A percentile compares a stretch with the other conserved stretches of the same genome.
These are phyloP conservation scores for Thomomys bottae DNA, from an alignment of 2,113 vertebrate species.

Conservation along the genomic window DNA sequence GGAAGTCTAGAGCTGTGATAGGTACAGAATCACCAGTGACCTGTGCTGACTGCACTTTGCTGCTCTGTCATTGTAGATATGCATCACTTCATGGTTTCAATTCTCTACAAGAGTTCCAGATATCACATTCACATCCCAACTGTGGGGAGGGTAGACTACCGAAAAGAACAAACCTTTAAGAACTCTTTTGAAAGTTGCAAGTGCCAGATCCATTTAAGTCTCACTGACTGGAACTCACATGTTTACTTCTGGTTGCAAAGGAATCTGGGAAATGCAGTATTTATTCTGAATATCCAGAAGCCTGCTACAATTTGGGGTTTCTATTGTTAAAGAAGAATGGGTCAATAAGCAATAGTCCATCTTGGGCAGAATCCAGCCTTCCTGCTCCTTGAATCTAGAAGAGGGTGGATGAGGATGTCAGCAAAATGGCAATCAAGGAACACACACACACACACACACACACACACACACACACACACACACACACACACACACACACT, in stretches of 20 bases:
- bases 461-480: not conserved
- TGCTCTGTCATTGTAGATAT: not conserved
- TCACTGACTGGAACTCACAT: slow-evolving; percentile 12
- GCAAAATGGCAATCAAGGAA: not conserved
- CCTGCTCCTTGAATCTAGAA: not conserved
- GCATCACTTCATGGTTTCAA: not conserved
- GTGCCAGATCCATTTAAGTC: not conserved
- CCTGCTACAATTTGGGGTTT: not conserved
- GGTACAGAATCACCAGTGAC: not conserved
- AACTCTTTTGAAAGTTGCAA: not conserved
- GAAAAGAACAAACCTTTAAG: not conserved
- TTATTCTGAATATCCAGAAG: slow-evolving; percentile 7
- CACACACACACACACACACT: not conserved
- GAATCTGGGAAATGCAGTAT: slow-evolving; percentile 8
- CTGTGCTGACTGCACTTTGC: not conserved
- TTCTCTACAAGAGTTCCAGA: not conserved
- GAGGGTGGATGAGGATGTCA: not conserved
- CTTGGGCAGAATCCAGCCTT: not conserved
- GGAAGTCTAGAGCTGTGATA: not conserved
- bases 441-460: not conserved
- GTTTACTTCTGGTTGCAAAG: slow-evolving; percentile 34
- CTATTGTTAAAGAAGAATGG: slow-evolving; percentile 3
- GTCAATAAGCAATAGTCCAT: not conserved
- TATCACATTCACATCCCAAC: not conserved
- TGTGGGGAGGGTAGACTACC: not conserved